Evolutionary conservation across 2,888 invertebrate species (phyloP), one percentile per base, ranked within the genome.

Genomic region (Drosophila pullipes): DNA sequence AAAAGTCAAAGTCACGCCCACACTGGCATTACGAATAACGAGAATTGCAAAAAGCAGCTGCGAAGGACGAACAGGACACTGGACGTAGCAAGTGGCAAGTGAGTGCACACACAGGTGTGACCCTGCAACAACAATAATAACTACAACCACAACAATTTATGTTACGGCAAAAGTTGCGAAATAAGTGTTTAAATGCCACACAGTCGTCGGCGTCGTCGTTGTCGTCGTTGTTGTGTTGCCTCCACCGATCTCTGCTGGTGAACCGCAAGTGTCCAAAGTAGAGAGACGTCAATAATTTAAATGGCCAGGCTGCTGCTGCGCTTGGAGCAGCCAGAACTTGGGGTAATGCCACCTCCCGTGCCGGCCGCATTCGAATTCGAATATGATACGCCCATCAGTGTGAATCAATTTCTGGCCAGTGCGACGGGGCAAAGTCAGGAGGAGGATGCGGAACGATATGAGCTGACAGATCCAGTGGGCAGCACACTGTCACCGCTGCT

Each of bases 381-480:
- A 16, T 72, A 69, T 47, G 72, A 47, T 4, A 25, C 79, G 33
- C 79, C 90, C 30, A 91, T 92, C 31, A 87, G 79, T 39, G 65
- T 81, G 35, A 77, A 86, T 35, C 82, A 91, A 13, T 92, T 92
- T 74, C 78, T 92, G 70, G 86, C 86, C 16, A 91, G 91, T 37
- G 90, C 81, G 4, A 82, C 82, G 3, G 74, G 79, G 28, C 69
- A 81, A 55, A 39, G 59, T 47, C 60, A 44, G 37, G 69, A 76
- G 49, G 77, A 77, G 49, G 77, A 75, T 50, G 54, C 70, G 2
- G 74, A 72, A 16, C 86, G 78, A 1, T 89, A 89, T 28, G 86
- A 89, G 7, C 47, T 82, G 11, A 50, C 76, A 4, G 78, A 81
- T 28, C 47, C 76, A 3, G n/a, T 76, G 57, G 71, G 70, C 68